These are phyloP conservation scores for Sebastes matsubarae DNA, from an alignment of 2,797 vertebrate species.

Conservation along the genomic window DNA sequence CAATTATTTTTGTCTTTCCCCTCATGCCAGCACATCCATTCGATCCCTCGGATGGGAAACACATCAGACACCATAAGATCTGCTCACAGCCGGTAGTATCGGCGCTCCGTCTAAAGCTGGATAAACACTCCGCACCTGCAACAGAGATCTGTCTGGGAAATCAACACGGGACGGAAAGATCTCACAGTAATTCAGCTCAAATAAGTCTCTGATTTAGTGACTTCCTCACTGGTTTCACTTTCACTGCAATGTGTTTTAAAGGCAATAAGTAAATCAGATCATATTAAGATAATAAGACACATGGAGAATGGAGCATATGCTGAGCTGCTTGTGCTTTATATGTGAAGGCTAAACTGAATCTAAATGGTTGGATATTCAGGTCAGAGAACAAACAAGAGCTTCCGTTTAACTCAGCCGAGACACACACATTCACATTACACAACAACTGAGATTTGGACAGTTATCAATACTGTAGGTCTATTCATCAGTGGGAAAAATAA, in stretches of 20 bases:
- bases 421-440: background rate
- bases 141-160: conserved; percentile 33
- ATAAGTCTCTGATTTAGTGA: conserved; percentile 6
- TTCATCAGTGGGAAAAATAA: background rate
- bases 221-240: conserved; percentile 1
- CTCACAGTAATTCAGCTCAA: background rate
- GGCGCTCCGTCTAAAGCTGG: conserved; percentile 44
- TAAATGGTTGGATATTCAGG: background rate
- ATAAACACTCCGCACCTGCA: conserved; percentile 57
- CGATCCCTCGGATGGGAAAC: conserved; percentile 55
- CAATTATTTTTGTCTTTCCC: conserved; percentile 55
- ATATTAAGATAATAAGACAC: background rate
- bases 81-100: conserved; percentile 21
- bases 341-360: background rate
- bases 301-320: background rate
- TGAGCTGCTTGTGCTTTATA: background rate
- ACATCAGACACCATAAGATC: conserved; percentile 49
- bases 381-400: background rate
- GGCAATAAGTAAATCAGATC: background rate
- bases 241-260: background rate
- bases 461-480: background rate
- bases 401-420: background rate
- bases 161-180: conserved; percentile 23
- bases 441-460: background rate
- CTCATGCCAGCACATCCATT: conserved; percentile 24